These are phyloP conservation scores for Icerya purchasi DNA, from an alignment of 2,888 invertebrate genomes.

Conservation along the genomic window DNA sequence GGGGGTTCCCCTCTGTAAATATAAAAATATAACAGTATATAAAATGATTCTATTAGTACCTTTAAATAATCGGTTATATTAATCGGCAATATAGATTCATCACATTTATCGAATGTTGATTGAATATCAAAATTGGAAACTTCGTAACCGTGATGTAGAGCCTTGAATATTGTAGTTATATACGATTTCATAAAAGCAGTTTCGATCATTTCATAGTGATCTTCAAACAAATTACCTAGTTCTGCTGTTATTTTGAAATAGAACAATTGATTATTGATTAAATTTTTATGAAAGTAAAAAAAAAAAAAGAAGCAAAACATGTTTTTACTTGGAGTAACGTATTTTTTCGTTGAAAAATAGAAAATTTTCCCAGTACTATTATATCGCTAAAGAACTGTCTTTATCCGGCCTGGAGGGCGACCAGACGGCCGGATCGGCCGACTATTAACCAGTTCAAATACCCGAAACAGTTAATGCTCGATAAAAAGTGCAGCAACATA, in stretches of 20 bases:
- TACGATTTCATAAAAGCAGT: slow-evolving; percentile 35
- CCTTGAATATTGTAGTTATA: slow-evolving; percentile 36
- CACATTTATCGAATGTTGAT: slow-evolving; percentile 45
- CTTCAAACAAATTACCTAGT: slow-evolving; percentile 16
- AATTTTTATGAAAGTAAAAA: no score
- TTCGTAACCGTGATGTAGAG: slow-evolving; percentile 35
- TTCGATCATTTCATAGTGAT: slow-evolving; percentile 34
- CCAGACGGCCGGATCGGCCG: no score
- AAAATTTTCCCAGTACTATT: not conserved
- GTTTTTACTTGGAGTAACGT: no score
- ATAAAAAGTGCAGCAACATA: no score
- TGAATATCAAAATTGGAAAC: slow-evolving; percentile 41
- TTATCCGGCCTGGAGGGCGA: no score
- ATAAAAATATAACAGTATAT: no score
- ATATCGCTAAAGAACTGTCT: not conserved
- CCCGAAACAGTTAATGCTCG: no score
- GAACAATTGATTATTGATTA: slow-evolving; percentile 27
- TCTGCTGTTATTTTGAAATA: slow-evolving; percentile 29
- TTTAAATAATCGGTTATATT: slow-evolving; percentile 46
- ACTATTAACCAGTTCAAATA: no score
- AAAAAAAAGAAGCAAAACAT: no score
- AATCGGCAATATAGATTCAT: slow-evolving; percentile 40
- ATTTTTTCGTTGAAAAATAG: not conserved
- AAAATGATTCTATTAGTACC: no score
- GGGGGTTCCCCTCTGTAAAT: no score